These are phyloP conservation scores for Scatophagus argus DNA, from an alignment of 2,113 vertebrate genomes.

Conservation along the genomic window DNA sequence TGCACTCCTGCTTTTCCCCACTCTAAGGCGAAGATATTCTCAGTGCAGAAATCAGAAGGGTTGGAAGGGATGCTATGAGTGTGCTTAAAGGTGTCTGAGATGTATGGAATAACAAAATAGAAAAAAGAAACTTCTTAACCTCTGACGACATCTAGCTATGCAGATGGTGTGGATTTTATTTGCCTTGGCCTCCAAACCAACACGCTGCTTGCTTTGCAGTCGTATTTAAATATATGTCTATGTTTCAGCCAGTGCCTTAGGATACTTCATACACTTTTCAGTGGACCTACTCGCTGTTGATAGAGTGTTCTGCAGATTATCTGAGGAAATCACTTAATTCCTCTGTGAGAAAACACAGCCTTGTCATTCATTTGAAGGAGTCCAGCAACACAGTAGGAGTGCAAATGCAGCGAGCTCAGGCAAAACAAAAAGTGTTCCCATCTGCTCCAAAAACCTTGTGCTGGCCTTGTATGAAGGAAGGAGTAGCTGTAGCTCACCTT, in stretches of 20 bases:
- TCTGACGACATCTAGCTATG: neutral
- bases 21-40: neutral
- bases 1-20: slow-evolving; percentile 10
- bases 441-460: too few species aligned
- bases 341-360: neutral
- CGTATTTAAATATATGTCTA: neutral
- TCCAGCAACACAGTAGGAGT: neutral
- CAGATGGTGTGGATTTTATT: neutral
- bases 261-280: neutral
- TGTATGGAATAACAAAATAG: too few species aligned
- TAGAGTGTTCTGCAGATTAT: neutral
- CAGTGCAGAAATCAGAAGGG: neutral
- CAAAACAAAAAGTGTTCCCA: too few species aligned
- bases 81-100: neutral
- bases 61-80: neutral
- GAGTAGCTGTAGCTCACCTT: neutral
- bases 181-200: too few species aligned
- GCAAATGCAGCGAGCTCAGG: neutral
- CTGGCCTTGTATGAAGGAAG: too few species aligned
- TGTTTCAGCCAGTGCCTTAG: neutral
- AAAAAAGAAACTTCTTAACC: neutral
- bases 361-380: slow-evolving; percentile 3
- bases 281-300: neutral
- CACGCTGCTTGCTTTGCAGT: too few species aligned
- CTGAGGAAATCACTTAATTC: neutral